phyloP scores from a whole-genome alignment of 1,140 invertebrate species.

The Ips nitidus region DNA sequence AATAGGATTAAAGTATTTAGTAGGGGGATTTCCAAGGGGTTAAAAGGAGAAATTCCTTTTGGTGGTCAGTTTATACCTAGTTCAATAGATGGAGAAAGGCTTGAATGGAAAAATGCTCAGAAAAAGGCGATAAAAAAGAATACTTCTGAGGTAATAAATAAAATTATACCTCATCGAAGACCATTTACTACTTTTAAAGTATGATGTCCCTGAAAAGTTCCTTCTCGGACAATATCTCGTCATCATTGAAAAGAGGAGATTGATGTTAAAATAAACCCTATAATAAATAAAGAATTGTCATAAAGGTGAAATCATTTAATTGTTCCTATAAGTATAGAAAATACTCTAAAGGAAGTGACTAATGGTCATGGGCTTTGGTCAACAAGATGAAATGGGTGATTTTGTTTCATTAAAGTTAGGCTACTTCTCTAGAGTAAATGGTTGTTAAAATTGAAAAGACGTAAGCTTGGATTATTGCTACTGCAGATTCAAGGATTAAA shows the following conservation, averaged over 20 bases:
- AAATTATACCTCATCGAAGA: conserved; percentile 61
- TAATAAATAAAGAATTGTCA: conserved; percentile 52
- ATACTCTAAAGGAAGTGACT: conserved; percentile 51
- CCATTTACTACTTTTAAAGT: conserved; percentile 54
- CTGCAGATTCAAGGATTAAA: conserved; percentile 50
- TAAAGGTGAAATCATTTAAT: conserved; percentile 57
- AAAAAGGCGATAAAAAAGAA: conserved; percentile 66
- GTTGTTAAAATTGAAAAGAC: conserved; percentile 49
- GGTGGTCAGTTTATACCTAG: conserved; percentile 63
- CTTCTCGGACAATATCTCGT: conserved; percentile 63
- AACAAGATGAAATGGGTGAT: conserved; percentile 58
- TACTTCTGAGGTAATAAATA: conserved; percentile 67
- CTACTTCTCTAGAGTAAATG: conserved; percentile 51
- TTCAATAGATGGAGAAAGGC: conserved; percentile 62
- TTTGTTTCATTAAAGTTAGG: conserved; percentile 51
- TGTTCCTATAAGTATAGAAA: conserved; percentile 54
- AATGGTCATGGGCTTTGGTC: conserved; percentile 60
- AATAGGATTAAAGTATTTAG: conserved; percentile 65
- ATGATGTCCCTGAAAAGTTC: conserved; percentile 59
- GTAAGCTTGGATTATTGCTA: conserved; percentile 46
- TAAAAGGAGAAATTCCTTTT: conserved; percentile 58
- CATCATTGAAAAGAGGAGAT: conserved; percentile 63
- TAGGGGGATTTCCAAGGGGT: conserved; percentile 63
- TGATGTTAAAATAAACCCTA: conserved; percentile 52
- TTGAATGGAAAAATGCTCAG: conserved; percentile 67